Conservation (phyloP, 2,888 invertebrate genomes). For the Nowickia ferox region DNA sequence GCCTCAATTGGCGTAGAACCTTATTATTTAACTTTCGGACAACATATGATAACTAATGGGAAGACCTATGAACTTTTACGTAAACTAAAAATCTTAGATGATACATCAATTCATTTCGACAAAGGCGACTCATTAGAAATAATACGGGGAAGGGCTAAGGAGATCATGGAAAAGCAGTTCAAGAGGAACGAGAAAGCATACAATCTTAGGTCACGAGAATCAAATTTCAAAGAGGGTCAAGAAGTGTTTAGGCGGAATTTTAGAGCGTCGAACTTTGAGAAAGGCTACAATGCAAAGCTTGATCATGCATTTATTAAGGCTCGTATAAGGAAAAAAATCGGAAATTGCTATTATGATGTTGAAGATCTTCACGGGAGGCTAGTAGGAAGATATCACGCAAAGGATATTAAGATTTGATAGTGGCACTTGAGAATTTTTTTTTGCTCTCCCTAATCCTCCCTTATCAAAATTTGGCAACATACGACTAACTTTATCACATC, state of each 20-base stretch:
- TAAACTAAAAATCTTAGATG: slow-evolving; percentile 9
- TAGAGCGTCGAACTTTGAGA: too few relatives aligned
- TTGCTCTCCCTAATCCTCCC: too few relatives aligned
- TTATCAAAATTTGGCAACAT: too few relatives aligned
- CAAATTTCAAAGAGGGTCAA: too few relatives aligned
- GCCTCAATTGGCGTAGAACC: neutral
- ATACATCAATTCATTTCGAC: neutral
- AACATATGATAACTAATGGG: slow-evolving; percentile 15
- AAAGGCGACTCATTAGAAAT: neutral
- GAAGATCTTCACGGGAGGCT: neutral
- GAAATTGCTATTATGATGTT: slow-evolving; percentile 8
- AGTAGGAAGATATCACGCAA: slow-evolving; percentile 3
- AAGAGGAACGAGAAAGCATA: neutral
- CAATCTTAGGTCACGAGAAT: neutral
- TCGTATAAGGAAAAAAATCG: too few relatives aligned
- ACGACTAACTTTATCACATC: too few relatives aligned
- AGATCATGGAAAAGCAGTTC: neutral
- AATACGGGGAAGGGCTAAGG: neutral
- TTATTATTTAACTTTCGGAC: slow-evolving; percentile 14
- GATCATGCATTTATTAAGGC: too few relatives aligned
- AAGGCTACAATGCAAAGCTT: too few relatives aligned
- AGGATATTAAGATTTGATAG: too few relatives aligned
- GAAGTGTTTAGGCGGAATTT: too few relatives aligned
- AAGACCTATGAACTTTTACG: slow-evolving; percentile 13
- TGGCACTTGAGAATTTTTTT: too few relatives aligned